These are phyloP conservation scores for Encarsia formosa DNA, from an alignment of 2,888 invertebrate genomes.

Conservation along the genomic window DNA sequence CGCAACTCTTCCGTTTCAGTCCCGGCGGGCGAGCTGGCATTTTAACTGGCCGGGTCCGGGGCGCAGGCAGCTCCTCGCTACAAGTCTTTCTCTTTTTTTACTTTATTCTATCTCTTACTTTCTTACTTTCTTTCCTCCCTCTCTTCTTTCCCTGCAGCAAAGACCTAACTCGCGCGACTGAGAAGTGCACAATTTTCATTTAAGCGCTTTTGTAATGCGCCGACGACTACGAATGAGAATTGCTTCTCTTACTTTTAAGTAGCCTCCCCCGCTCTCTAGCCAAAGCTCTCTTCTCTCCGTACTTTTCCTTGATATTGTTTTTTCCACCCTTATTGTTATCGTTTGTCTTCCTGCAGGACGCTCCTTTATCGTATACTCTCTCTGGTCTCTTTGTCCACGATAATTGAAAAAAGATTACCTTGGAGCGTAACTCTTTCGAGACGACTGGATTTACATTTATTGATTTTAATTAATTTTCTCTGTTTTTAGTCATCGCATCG, in stretches of 20 bases:
- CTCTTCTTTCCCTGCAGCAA: constrained; percentile 5
- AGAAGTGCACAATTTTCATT: constrained; percentile 35
- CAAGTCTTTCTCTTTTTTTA: constrained; percentile 12
- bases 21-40: constrained; percentile 8
- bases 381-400: not conserved
- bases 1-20: constrained; percentile 12
- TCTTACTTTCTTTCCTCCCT: constrained; percentile 2
- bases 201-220: constrained; percentile 28
- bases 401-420: not conserved
- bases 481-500: not conserved
- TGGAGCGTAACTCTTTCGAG: not conserved
- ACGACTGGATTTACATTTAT: not conserved
- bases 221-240: constrained; percentile 28
- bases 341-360: constrained; percentile 3
- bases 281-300: not conserved
- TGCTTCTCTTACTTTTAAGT: constrained; percentile 26
- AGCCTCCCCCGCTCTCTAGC: constrained; percentile 10
- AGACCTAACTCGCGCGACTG: constrained; percentile 28
- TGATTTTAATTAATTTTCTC: not conserved
- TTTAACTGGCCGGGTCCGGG: constrained; percentile 6
- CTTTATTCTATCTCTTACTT: constrained; percentile 1
- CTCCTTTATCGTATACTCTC: not conserved
- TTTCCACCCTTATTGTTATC: constrained; percentile 19
- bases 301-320: constrained; percentile 19
- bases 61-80: constrained; percentile 1